These are phyloP conservation scores for Notospermus geniculatus DNA, from an alignment of 1,140 invertebrate genomes.

Conservation along the genomic window DNA sequence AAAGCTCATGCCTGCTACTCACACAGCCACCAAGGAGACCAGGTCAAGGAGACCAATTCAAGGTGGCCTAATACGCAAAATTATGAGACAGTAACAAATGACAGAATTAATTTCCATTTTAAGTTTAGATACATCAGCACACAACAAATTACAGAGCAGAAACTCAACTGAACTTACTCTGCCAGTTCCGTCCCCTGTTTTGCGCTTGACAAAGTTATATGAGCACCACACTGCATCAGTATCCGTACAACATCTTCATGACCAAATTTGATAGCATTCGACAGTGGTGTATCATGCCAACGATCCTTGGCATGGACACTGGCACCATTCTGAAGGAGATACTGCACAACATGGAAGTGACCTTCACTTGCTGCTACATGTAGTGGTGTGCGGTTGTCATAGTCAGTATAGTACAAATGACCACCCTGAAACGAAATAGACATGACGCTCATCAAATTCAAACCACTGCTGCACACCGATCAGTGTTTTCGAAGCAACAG, in stretches of 20 bases:
- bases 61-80: too few relatives aligned
- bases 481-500: background rate
- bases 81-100: too few relatives aligned
- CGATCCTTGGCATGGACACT: slow-evolving; percentile 77
- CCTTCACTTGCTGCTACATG: slow-evolving; percentile 78
- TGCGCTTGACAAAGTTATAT: slow-evolving; percentile 56
- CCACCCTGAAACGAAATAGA: slow-evolving; percentile 26
- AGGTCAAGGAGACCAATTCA: too few relatives aligned
- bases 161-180: slow-evolving; percentile 37
- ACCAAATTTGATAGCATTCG: slow-evolving; percentile 43
- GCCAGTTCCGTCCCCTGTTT: slow-evolving; percentile 65
- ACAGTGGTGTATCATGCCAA: slow-evolving; percentile 49
- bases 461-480: background rate
- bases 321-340: slow-evolving; percentile 76
- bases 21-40: too few relatives aligned
- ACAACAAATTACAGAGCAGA: slow-evolving; percentile 14
- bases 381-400: slow-evolving; percentile 76
- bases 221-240: slow-evolving; percentile 66
- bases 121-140: too few relatives aligned
- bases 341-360: slow-evolving; percentile 67
- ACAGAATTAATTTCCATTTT: too few relatives aligned
- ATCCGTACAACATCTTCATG: slow-evolving; percentile 43
- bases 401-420: slow-evolving; percentile 72
- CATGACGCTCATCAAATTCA: background rate
- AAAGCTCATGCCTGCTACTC: too few relatives aligned